A percentile compares a stretch with the other conserved stretches of the same genome.
Evolutionary conservation across 1,140 invertebrate genomes (phyloP).

Genomic region (Drosophila lini): DNA sequence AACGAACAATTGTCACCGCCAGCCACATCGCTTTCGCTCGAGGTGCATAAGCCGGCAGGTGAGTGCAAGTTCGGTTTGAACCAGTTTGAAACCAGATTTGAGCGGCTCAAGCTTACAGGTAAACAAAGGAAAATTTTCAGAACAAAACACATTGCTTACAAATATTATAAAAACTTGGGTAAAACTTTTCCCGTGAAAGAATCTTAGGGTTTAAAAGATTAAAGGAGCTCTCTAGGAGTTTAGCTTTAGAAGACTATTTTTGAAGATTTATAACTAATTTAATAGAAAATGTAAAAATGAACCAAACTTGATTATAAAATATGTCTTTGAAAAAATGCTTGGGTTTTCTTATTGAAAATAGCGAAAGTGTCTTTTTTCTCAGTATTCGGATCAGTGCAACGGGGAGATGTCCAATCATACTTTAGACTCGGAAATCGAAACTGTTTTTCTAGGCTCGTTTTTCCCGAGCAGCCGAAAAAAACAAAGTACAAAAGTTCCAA

Average conservation of each 20-base stretch:
- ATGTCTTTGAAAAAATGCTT: too few species aligned
- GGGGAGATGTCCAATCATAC: slow-evolving; percentile 11
- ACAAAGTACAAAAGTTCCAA: slow-evolving; percentile 3
- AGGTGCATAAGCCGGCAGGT: slow-evolving; percentile 64
- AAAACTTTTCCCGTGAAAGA: too few species aligned
- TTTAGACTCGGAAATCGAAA: slow-evolving; percentile 28
- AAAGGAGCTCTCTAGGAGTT: too few species aligned
- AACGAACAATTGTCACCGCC: slow-evolving; percentile 59
- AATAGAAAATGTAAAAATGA: too few species aligned
- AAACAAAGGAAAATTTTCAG: background rate
- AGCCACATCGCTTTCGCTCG: slow-evolving; percentile 22
- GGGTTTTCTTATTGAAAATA: too few species aligned
- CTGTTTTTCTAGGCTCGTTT: slow-evolving; percentile 16
- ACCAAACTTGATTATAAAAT: too few species aligned
- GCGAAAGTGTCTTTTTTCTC: background rate
- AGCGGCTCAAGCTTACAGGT: slow-evolving; percentile 22
- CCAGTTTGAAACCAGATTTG: slow-evolving; percentile 58
- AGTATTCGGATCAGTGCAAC: background rate
- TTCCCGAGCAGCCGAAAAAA: slow-evolving; percentile 13
- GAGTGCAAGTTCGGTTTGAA: slow-evolving; percentile 48
- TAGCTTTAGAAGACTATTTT: too few species aligned
- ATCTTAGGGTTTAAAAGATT: background rate
- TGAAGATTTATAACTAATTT: too few species aligned
- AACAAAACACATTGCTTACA: background rate
- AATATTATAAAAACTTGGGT: too few species aligned